phyloP scores from a whole-genome alignment of 2,113 vertebrate genomes.

The Chlorocebus sabaeus region DNA sequence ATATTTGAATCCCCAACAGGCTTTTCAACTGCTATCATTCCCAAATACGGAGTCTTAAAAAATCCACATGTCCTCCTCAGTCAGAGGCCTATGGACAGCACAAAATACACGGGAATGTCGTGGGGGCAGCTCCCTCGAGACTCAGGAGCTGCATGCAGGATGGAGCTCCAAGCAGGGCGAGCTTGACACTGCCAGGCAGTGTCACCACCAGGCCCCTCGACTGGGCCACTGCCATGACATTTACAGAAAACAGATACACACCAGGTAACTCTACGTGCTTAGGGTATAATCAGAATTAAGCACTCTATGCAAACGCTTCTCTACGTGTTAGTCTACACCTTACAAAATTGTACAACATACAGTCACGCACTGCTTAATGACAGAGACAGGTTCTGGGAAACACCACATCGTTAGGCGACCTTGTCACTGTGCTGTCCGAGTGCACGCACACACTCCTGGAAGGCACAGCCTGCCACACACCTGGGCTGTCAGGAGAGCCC shows the following conservation, averaged over 20 bases:
- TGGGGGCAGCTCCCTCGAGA: not conserved
- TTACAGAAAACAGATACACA: not conserved
- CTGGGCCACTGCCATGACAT: not conserved
- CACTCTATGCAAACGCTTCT: not conserved
- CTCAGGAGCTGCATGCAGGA: not conserved
- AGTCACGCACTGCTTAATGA: not conserved
- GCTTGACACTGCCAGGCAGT: not conserved
- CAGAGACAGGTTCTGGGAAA: not conserved
- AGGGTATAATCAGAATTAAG: not conserved
- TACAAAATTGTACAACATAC: not conserved
- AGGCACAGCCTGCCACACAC: not conserved
- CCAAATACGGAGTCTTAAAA: constrained; percentile 38
- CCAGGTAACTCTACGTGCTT: not conserved
- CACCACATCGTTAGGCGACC: not conserved
- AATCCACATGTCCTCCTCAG: not conserved
- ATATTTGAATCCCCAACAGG: constrained; percentile 29
- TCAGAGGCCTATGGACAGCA: not conserved
- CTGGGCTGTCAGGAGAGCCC: fast-evolving
- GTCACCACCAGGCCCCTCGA: not conserved
- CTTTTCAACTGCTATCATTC: constrained; percentile 45
- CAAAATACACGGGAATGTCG: not conserved
- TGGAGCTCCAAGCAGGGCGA: fast-evolving
- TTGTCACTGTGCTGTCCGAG: not conserved
- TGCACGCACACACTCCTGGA: not conserved
- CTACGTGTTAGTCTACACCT: not conserved